phyloP scores from a whole-genome alignment of 1,140 invertebrate genomes.

The Sipha flava region DNA sequence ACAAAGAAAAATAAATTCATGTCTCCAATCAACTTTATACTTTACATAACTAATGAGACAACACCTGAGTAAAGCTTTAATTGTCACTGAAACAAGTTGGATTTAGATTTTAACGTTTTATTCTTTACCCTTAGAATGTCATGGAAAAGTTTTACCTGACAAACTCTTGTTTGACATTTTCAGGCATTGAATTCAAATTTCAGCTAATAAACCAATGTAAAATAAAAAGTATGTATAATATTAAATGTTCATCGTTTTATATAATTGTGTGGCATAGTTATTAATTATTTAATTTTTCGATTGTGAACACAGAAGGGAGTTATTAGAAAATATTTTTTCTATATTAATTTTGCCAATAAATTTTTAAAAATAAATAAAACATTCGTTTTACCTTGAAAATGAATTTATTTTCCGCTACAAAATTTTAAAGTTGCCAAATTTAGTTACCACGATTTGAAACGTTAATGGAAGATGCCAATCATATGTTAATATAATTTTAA shows the following conservation, averaged over 20 bases:
- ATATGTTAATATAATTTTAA: too few species aligned
- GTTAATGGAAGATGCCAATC: too few species aligned
- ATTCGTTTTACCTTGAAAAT: too few species aligned
- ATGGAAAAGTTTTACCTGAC: not conserved
- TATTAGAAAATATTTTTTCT: too few species aligned
- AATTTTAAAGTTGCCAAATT: too few species aligned
- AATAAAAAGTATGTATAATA: not conserved
- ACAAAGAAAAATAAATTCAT: not conserved
- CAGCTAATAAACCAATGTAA: not conserved
- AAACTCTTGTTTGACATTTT: not conserved
- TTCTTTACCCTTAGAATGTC: not conserved
- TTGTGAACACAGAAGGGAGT: too few species aligned
- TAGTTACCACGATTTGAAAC: too few species aligned
- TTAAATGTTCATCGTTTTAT: not conserved
- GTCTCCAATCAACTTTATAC: not conserved
- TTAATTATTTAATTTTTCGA: too few species aligned
- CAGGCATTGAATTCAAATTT: not conserved
- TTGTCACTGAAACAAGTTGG: slow-evolving; percentile 1
- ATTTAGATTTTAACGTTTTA: slow-evolving; percentile 9
- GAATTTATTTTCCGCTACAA: too few species aligned
- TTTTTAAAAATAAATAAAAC: too few species aligned
- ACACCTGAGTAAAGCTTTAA: not conserved
- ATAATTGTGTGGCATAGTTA: too few species aligned
- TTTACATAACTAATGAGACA: slow-evolving; percentile 7
- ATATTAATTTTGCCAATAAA: too few species aligned